Percentiles rank a stretch among this genome's conserved stretches.
Evolutionary conservation across 1,140 invertebrate species (phyloP).

Genomic region (Antheraea pernyi): DNA sequence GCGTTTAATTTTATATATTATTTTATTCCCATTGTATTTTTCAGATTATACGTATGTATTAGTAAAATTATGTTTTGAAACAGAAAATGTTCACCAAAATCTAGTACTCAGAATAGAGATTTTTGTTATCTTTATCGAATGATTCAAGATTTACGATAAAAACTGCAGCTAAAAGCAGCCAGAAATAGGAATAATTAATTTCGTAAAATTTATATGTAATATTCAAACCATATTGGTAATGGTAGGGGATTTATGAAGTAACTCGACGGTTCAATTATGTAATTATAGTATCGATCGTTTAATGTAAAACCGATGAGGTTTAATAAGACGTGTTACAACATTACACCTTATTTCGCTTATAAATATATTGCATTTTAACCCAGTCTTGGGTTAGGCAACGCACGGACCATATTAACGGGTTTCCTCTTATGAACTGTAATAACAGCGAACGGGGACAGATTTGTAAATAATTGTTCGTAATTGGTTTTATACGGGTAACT

Average conservation of each 20-base stretch:
- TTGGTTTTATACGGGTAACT: background rate
- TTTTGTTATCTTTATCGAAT: too few species aligned
- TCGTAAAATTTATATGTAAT: too few species aligned
- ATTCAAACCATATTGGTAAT: too few species aligned
- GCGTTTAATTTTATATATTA: too few species aligned
- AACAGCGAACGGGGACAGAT: constrained; percentile 26
- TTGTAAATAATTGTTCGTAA: constrained; percentile 4
- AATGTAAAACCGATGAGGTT: constrained; percentile 28
- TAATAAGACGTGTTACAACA: constrained; percentile 19
- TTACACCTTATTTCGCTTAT: constrained; percentile 6
- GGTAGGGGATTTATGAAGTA: background rate
- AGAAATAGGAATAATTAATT: too few species aligned
- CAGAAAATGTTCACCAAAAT: too few species aligned
- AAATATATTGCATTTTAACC: constrained; percentile 28
- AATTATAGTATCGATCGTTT: constrained; percentile 7
- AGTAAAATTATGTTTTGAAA: too few species aligned
- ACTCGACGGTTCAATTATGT: background rate
- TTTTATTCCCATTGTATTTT: too few species aligned
- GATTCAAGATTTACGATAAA: too few species aligned
- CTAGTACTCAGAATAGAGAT: too few species aligned
- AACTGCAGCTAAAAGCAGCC: too few species aligned
- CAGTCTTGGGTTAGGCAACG: constrained; percentile 19
- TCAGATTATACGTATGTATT: too few species aligned
- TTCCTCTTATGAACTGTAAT: constrained; percentile 26
- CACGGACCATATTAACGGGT: constrained; percentile 28